A percentile compares a stretch with the other conserved stretches of the same genome.
Conservation (phyloP, 2,888 invertebrate genomes). For the Stratiomys singularior region DNA sequence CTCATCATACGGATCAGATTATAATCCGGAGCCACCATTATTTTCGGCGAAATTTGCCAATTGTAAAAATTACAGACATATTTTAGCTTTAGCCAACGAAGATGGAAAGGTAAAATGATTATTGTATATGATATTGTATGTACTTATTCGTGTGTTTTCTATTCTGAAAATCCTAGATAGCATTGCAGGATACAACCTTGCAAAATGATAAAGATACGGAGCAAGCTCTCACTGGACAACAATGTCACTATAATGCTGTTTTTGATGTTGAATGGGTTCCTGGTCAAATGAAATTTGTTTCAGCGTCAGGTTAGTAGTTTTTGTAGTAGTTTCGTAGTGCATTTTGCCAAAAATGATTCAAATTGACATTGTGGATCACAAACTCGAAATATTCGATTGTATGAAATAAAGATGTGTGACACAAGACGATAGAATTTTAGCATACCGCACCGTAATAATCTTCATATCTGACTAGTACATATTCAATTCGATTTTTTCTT, state of each 20-base stretch:
- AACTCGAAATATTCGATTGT: too few species aligned
- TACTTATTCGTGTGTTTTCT: too few species aligned
- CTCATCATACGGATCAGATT: conserved; percentile 66
- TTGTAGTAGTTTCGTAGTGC: too few species aligned
- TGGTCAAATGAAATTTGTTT: conserved; percentile 78
- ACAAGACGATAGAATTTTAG: too few species aligned
- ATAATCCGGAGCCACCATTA: conserved; percentile 76
- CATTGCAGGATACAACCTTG: conserved; percentile 67
- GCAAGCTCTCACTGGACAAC: conserved; percentile 67
- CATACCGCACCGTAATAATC: too few species aligned
- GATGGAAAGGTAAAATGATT: conserved; percentile 84
- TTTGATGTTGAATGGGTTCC: conserved; percentile 91
- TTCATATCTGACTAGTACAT: too few species aligned
- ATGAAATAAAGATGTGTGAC: too few species aligned
- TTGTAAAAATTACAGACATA: conserved; percentile 72
- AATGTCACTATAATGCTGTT: conserved; percentile 85
- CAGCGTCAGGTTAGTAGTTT: conserved; percentile 74
- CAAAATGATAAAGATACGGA: conserved; percentile 60
- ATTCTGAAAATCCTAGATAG: conserved; percentile 56
- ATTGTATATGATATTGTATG: too few species aligned
- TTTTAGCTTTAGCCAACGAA: conserved; percentile 86
- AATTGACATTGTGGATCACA: too few species aligned
- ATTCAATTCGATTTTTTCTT: background rate
- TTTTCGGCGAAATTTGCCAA: conserved; percentile 84
- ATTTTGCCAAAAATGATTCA: too few species aligned